phyloP scores from a whole-genome alignment of 2,888 invertebrate species.

The Digitonthophagus gazella region DNA sequence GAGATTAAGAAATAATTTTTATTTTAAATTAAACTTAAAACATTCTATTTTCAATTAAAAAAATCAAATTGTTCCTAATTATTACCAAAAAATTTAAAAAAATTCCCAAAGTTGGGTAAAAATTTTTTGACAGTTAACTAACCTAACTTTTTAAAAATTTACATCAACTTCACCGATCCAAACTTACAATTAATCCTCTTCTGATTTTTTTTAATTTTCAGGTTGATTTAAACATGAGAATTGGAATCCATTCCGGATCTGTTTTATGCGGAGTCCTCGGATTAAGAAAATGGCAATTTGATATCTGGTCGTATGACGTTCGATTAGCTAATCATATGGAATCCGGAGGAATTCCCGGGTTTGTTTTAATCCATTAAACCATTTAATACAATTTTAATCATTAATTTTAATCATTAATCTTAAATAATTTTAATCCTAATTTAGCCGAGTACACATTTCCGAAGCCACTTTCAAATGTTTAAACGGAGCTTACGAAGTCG shows the following conservation, averaged over 20 bases:
- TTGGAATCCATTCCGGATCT: slow-evolving; percentile 95
- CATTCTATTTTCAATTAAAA: no score
- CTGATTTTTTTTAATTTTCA: slow-evolving; percentile 43
- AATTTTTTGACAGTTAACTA: no score
- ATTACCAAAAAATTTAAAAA: no score
- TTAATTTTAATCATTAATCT: neutral
- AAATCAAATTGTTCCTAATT: no score
- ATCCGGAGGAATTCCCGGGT: slow-evolving; percentile 96
- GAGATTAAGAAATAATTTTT: no score
- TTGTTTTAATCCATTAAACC: slow-evolving; percentile 15
- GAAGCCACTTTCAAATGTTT: slow-evolving; percentile 82
- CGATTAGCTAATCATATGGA: slow-evolving; percentile 96
- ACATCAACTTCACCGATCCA: neutral
- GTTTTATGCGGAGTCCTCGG: slow-evolving; percentile 96
- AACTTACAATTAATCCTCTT: neutral
- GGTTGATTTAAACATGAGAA: slow-evolving; percentile 95
- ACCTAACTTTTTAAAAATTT: no score
- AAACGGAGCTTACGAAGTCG: slow-evolving; percentile 88
- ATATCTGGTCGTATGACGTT: slow-evolving; percentile 93
- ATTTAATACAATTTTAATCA: slow-evolving; percentile 3
- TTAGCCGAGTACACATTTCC: slow-evolving; percentile 93
- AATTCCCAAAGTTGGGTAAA: no score
- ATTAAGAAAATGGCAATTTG: slow-evolving; percentile 89
- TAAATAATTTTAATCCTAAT: slow-evolving; percentile 10
- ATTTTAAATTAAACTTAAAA: no score